Evolutionary conservation across 1,140 invertebrate species (phyloP), one percentile per base, ranked within the genome.

Genomic region (Drosophila subobscura): DNA sequence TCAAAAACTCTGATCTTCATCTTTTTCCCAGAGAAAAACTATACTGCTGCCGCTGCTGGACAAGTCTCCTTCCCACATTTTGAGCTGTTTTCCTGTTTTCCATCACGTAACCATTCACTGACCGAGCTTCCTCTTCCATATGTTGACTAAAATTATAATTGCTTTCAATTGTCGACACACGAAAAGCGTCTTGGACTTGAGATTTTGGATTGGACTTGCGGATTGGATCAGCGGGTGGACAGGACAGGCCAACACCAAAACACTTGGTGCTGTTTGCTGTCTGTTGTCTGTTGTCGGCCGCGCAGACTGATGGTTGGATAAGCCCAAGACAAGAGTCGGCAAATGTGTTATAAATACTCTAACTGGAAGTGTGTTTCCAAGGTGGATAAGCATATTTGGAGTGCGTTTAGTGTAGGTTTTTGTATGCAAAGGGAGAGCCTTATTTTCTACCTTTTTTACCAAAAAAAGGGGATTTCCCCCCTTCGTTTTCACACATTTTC

Each of bases 81-180:
- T 47, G 47, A 23, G 33, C 10, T 37, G 3, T 70, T 45, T 72
- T 72, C 56, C 67, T 71, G 40, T 29, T 59, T 37, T 72, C 68
- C 68, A 61, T 61, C 68, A 72, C 68, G 68, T 72, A 72, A 72
- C 68, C 33, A 60, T 44, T 61, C 64, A 16, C 41, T 65, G 14
- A 25, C 44, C 23, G 23, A 42, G 27, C 45, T 29, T 68, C 54
- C 53, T 29, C 37, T 37, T 22, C 23, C 65, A 68, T 37, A 70
- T 58, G 42, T 23, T 41, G 44, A 45, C 58, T 66, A 64, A 72
- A 55, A 68, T 83, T 85, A 83, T 85, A 83, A 83, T 83, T 83
- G 80, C 79, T 83, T 83, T 83, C 80, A 83, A 83, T 83, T 83
- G 76, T 72, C 54, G 54, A 49, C 55, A 72, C 67, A 59, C 68